A percentile compares a stretch with the other conserved stretches of the same genome.
These are phyloP conservation scores for Orbicella faveolata DNA, from an alignment of 64 coral and sea anemone species.

Conservation along the genomic window DNA sequence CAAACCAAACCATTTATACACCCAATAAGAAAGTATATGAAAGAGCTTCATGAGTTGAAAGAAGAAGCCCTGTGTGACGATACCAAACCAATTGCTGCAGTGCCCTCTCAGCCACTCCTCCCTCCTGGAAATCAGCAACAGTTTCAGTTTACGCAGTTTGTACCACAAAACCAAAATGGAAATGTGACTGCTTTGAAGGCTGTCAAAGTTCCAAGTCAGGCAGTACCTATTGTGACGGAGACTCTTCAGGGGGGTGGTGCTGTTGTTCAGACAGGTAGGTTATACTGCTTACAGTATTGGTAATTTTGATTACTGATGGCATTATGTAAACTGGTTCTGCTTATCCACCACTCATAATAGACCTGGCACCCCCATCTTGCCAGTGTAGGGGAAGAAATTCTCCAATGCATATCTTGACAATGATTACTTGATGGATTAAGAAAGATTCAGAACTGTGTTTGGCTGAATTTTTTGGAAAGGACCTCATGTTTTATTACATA, in stretches of 20 bases:
- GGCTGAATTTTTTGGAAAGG: too few species aligned
- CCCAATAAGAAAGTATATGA: conserved; percentile 95
- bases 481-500: too few species aligned
- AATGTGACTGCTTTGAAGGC: conserved; percentile 79
- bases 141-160: conserved; percentile 95
- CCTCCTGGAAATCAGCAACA: conserved; percentile 63
- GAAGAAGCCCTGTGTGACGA: conserved; percentile 59
- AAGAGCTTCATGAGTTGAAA: conserved; percentile 76
- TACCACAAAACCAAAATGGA: conserved; percentile 90
- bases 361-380: too few species aligned
- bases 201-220: conserved; percentile 66
- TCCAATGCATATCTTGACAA: too few species aligned
- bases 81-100: neutral
- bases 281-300: neutral
- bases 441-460: too few species aligned
- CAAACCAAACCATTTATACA: conserved; percentile 94
- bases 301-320: neutral
- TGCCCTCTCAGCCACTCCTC: neutral
- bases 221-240: neutral
- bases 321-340: too few species aligned
- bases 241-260: neutral
- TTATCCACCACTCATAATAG: too few species aligned
- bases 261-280: conserved; percentile 2
- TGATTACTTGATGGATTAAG: too few species aligned
- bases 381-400: too few species aligned